Conservation (phyloP, 1,140 invertebrate species). For the Euglossa dilemma region DNA sequence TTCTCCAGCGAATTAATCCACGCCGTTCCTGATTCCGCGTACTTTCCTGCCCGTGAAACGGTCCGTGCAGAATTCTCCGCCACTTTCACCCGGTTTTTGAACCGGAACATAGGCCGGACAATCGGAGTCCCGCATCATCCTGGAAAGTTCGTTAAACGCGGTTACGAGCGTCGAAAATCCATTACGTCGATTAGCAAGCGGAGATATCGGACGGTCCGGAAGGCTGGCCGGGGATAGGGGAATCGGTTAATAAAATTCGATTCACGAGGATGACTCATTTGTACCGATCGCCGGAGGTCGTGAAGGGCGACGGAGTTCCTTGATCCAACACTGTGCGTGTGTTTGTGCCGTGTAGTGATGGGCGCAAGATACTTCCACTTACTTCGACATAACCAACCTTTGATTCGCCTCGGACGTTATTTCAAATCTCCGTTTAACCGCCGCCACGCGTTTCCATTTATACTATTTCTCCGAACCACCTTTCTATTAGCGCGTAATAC, state of each 20-base stretch:
- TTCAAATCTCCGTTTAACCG: background rate
- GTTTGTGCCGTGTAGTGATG: constrained; percentile 22
- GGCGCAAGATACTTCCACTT: constrained; percentile 3
- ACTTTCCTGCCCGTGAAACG: constrained; percentile 31
- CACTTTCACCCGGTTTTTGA: constrained; percentile 40
- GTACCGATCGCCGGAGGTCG: constrained; percentile 24
- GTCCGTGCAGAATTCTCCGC: background rate
- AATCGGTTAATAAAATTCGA: constrained; percentile 46
- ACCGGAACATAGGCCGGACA: constrained; percentile 5
- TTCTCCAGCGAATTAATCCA: constrained; percentile 15
- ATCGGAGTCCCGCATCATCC: background rate
- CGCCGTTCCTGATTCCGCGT: constrained; percentile 6
- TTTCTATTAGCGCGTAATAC: background rate
- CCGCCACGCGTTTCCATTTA: background rate
- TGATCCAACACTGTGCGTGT: constrained; percentile 56
- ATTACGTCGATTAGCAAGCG: background rate
- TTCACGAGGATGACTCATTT: constrained; percentile 44
- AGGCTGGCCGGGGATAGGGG: background rate
- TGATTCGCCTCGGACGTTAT: background rate
- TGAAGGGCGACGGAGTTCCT: constrained; percentile 60
- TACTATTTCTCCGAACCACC: background rate
- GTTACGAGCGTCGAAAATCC: background rate
- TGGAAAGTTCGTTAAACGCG: constrained; percentile 13
- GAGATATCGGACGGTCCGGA: background rate
- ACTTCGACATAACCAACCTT: background rate